Base-by-base conservation (phyloP, 2,797 vertebrate genomes). In the Leptodactylus fallax region DNA sequence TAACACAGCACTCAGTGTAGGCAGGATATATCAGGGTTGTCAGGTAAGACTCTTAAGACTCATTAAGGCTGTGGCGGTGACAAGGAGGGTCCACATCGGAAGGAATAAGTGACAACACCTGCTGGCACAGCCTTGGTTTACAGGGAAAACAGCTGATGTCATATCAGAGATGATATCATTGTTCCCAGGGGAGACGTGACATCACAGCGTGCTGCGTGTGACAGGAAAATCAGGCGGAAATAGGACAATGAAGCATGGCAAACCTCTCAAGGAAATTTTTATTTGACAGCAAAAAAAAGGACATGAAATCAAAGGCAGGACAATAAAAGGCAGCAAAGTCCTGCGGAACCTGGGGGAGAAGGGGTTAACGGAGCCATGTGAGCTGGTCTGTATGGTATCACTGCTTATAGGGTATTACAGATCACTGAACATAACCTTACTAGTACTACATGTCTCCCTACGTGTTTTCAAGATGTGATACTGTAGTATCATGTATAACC, bases 141-240 rank as follows among this genome's bases (percentile, higher is more conserved):
- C 23, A 72, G 12, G 49, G 76, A 56, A 56, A 25, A 25, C 49
- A 36, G 21, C 36, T 81, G 21, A 82, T 85, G 79, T 89, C 72
- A 86, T 72, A 17, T 45, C 21, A 27, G 12, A 9, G 79, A 79
- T 86, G 74, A 86, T 25, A 27, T 86, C 78, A 83, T 78, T 17
- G 63, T 14, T 78, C 88, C 72, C 80, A 4, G 21, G 53, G 71
- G 88, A 83, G 60, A 79, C 9, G 21, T 86, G 84, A 89, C 71
- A 78, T 83, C 84, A 79, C n/a, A 8, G 11, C 51, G 60, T 47
- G 56, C 23, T 3, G 83, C 61, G 69, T 89, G 88, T 53, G 83
- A 89, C 84, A 89, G 88, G 88, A 89, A 89, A 77, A 51, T 23
- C 72, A 49, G 51, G 19, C 86, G 88, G 88, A 89, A 89, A 23